Conservation (phyloP, 2,888 invertebrate species). For the Hylaea fasciaria region DNA sequence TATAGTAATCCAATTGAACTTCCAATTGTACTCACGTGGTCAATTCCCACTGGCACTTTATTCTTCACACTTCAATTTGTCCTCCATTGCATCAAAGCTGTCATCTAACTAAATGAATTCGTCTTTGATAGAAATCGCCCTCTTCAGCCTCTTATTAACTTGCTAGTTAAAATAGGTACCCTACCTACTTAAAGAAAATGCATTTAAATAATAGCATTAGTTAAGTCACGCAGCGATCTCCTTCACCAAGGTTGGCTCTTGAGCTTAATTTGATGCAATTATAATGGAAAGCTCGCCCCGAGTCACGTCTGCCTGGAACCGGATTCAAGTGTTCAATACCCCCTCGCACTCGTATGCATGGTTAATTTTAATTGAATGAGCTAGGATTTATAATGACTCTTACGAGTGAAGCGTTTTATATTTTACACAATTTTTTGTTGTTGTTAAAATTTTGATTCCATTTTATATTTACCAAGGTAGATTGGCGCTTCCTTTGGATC, state of each 20-base stretch:
- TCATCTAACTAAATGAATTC: background rate
- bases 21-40: too few species aligned
- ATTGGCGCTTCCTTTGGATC: too few species aligned
- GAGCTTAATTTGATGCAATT: slow-evolving; percentile 11
- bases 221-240: slow-evolving; percentile 17
- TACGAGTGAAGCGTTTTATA: background rate
- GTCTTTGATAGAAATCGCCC: background rate
- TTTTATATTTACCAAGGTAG: too few species aligned
- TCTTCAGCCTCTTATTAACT: background rate
- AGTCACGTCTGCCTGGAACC: slow-evolving; percentile 31
- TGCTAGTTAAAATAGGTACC: slow-evolving; percentile 13
- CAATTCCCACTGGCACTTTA: too few species aligned
- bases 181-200: slow-evolving; percentile 3
- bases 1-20: too few species aligned
- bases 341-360: slow-evolving; percentile 32
- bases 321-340: slow-evolving; percentile 27
- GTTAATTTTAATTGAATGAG: background rate
- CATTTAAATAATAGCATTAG: slow-evolving; percentile 18
- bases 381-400: background rate
- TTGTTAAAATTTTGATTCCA: too few species aligned
- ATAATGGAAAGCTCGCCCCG: slow-evolving; percentile 28
- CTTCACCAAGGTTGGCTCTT: slow-evolving; percentile 5
- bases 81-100: too few species aligned
- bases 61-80: too few species aligned
- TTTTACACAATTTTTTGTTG: background rate